Evolutionary conservation across 1,140 invertebrate species (phyloP).

Genomic region (Saccostrea echinata): DNA sequence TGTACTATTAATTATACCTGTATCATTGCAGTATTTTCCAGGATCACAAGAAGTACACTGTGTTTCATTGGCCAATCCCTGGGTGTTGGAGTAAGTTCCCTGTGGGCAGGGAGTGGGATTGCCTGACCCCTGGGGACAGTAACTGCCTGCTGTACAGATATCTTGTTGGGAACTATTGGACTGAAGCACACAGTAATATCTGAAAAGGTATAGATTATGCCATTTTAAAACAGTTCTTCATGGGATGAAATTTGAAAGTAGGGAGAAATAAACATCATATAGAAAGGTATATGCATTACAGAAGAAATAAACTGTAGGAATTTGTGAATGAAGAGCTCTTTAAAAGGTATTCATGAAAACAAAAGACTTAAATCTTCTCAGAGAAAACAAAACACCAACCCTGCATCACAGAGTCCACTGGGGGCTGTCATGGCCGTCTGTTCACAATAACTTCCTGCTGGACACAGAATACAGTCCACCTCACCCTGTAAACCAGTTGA

Average conservation of each 20-base stretch:
- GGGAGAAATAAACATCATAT: not conserved
- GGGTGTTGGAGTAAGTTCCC: slow-evolving; percentile 71
- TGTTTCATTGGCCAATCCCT: slow-evolving; percentile 63
- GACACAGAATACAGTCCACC: slow-evolving; percentile 71
- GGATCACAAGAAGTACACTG: slow-evolving; percentile 72
- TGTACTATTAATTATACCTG: slow-evolving; percentile 62
- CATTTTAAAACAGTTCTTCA: not conserved
- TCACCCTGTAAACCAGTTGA: slow-evolving; percentile 61
- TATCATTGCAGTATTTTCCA: slow-evolving; percentile 76
- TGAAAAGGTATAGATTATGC: not conserved
- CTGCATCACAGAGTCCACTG: slow-evolving; percentile 70
- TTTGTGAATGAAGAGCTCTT: not conserved
- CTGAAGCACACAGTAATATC: slow-evolving; percentile 74
- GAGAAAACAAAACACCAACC: slow-evolving; percentile 61
- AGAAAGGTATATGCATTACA: not conserved
- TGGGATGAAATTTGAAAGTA: not conserved
- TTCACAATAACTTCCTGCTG: slow-evolving; percentile 73
- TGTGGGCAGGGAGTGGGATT: slow-evolving; percentile 69
- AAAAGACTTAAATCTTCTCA: not conserved
- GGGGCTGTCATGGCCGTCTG: slow-evolving; percentile 64
- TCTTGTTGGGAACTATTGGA: slow-evolving; percentile 65
- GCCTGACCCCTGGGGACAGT: slow-evolving; percentile 70
- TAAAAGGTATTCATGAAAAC: too few species aligned
- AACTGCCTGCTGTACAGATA: slow-evolving; percentile 74
- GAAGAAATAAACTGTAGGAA: not conserved